These are phyloP conservation scores for Platichthys flesus DNA, from an alignment of 2,113 vertebrate species.

Conservation along the genomic window DNA sequence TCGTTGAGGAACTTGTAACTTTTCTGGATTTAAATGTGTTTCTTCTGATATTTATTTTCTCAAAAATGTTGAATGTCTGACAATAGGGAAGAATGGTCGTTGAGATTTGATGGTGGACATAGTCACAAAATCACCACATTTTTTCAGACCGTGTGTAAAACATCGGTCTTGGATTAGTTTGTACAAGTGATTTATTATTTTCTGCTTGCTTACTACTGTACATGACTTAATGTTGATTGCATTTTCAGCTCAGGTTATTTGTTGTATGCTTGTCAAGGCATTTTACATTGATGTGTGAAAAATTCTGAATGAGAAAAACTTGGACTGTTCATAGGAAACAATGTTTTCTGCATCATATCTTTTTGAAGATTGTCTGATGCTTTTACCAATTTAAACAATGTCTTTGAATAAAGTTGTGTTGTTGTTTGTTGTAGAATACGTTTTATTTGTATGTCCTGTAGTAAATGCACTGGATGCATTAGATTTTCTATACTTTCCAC, in stretches of 20 bases:
- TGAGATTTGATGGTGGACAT: conserved; percentile 1
- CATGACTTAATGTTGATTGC: conserved; percentile 25
- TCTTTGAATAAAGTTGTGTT: conserved; percentile 19
- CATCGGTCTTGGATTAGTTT: conserved; percentile 14
- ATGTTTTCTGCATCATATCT: not conserved
- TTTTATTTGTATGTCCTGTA: conserved; percentile 58
- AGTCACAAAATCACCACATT: not conserved
- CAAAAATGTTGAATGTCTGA: conserved; percentile 31
- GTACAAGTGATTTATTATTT: conserved; percentile 8
- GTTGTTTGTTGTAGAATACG: not conserved
- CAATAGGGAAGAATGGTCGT: not conserved
- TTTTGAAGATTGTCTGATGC: not conserved
- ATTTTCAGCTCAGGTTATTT: conserved; percentile 69
- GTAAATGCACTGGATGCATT: conserved; percentile 77
- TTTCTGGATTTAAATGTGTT: conserved; percentile 24
- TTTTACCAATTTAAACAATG: conserved; percentile 47
- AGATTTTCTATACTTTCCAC: conserved; percentile 42
- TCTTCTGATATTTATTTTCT: conserved; percentile 64
- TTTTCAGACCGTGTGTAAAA: not conserved
- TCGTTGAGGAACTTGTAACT: conserved; percentile 1
- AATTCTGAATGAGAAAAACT: not conserved
- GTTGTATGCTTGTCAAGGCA: conserved; percentile 25
- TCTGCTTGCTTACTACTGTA: conserved; percentile 48
- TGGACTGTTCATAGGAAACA: not conserved
- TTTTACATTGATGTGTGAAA: conserved; percentile 30